Evolutionary conservation across 2,888 invertebrate genomes (phyloP), one percentile per base, ranked within the genome.

Genomic region (Amphimallon solstitiale): DNA sequence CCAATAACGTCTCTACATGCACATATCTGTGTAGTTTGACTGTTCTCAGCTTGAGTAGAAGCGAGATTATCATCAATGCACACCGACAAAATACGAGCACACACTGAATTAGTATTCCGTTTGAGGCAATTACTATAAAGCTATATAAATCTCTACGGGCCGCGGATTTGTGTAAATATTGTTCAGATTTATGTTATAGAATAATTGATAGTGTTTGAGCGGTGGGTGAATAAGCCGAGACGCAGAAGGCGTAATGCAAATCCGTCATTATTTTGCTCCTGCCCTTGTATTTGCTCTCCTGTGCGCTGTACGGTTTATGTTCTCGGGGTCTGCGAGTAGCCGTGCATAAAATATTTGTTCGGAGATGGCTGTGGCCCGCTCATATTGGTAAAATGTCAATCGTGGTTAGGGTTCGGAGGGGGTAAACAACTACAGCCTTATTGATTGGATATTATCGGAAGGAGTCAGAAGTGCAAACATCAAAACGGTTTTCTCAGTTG

Each of bases 121-220:
- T 69, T 65, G 68, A 68, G 67, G 65, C 69, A 69, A 69, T 68
- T 71, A 70, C 54, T 56, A 56, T 35, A 37, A 46, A 64, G 56
- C 64, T 45, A 52, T 56, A 64, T 56, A 45, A 67, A 71, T 73
- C 75, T 75, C 72, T 51, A 65, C 67, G 74, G 76, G 69, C 59
- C 54, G 68, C 56, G 72, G 76, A 75, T 77, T 75, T 73, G 69
- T 71, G 73, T 73, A 76, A 77, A 77, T 75, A 75, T 75, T 70
- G 71, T 71, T 67, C 66, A 75, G 74, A 76, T 77, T 76, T 75
- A 71, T 70, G 54, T 71, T 73, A 70, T 74, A 71, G 73, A 76
- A 77, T 77, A 79, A 78, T 77, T 79, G 76, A 79, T 79, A 74
- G 73, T 73, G 74, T 76, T 73, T 73, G 72, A 68, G 67, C 49